A percentile compares a stretch with the other conserved stretches of the same genome.
Evolutionary conservation across 1,140 invertebrate genomes (phyloP).

Genomic region (Thaumetopoea pityocampa): DNA sequence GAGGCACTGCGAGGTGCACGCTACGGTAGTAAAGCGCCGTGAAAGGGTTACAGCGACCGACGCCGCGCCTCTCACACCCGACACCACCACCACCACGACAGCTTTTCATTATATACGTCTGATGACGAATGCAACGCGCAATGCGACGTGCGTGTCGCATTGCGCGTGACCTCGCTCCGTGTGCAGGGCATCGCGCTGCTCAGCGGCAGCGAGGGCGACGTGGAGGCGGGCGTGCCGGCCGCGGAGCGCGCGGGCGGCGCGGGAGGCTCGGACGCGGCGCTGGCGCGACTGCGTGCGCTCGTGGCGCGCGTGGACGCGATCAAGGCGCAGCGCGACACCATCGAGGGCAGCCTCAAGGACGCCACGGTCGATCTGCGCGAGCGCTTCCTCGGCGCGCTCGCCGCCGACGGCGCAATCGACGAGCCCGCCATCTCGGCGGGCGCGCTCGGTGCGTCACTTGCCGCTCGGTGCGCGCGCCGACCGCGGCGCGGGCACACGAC

Average conservation of each 20-base stretch:
- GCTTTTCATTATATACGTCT: not conserved
- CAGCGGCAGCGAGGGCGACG: slow-evolving; percentile 82
- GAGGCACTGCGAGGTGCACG: too few relatives aligned
- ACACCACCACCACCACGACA: not conserved
- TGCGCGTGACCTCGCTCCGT: not conserved
- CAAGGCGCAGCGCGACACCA: slow-evolving; percentile 23
- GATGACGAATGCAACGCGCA: too few relatives aligned
- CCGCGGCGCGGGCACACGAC: too few relatives aligned
- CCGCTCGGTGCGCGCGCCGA: slow-evolving; percentile 86
- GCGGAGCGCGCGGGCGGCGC: slow-evolving; percentile 66
- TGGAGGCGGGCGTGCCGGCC: slow-evolving; percentile 81
- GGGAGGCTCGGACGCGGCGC: slow-evolving; percentile 78
- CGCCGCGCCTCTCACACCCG: too few relatives aligned
- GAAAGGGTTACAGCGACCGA: too few relatives aligned
- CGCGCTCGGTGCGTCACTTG: slow-evolving; percentile 88
- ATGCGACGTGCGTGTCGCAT: too few relatives aligned
- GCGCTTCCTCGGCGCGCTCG: slow-evolving; percentile 83
- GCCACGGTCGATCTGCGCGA: slow-evolving; percentile 74
- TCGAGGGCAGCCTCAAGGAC: slow-evolving; percentile 25
- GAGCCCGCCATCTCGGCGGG: slow-evolving; percentile 87
- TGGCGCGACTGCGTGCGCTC: slow-evolving; percentile 79
- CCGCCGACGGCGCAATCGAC: slow-evolving; percentile 80
- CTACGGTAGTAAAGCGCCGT: too few relatives aligned
- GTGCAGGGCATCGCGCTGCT: slow-evolving; percentile 86
- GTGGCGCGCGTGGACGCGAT: slow-evolving; percentile 20